Evolutionary conservation across 1,140 invertebrate genomes (phyloP), one percentile per base, ranked within the genome.

Genomic region (Holcopasites calliopsidis): DNA sequence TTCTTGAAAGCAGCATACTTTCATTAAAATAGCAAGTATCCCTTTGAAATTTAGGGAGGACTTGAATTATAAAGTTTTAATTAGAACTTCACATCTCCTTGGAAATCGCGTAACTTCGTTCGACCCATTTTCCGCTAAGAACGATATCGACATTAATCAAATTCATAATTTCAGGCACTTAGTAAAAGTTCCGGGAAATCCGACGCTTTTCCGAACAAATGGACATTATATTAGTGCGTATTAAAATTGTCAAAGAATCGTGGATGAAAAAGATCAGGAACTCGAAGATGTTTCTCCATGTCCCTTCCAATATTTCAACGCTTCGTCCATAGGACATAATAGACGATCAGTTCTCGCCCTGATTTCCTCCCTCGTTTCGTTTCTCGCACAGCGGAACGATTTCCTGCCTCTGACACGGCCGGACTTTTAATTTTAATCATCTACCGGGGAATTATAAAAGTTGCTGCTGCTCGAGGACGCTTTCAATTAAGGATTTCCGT

Each of bases 341-440:
- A 44, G 70, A 75, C 69, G 42, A 68, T 47, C 49, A 66, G 49
- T 72, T 68, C 54, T 50, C 61, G 35, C 57, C 40, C 69, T 44
- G 68, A 66, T 52, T 80, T 83, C 78, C 68, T 64, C 61, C 28
- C 49, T n/a, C 73, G 73, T 79, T 83, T 85, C 77, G 72, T 76
- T 85, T 86, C 50, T 73, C 81, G 83, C 80, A n/a, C 79, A 70
- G 52, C 78, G 75, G 77, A 73, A 69, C 77, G 79, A 85, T 85
- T 87, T 82, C 61, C 77, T 79, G 85, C 73, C 70, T 77, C 64
- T 85, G 85, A 86, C 86, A 87, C 75, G 82, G 79, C 77, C 72
- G 75, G 85, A 88, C 83, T 88, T 86, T 87, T 88, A 86, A 88
- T 88, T 88, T 88, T 85, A 87, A 88, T 88, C 79, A 88, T 86